phyloP scores from a whole-genome alignment of 30 jellyfish, hydroid and myxozoan genomes.

The Nemopilema nomurai region DNA sequence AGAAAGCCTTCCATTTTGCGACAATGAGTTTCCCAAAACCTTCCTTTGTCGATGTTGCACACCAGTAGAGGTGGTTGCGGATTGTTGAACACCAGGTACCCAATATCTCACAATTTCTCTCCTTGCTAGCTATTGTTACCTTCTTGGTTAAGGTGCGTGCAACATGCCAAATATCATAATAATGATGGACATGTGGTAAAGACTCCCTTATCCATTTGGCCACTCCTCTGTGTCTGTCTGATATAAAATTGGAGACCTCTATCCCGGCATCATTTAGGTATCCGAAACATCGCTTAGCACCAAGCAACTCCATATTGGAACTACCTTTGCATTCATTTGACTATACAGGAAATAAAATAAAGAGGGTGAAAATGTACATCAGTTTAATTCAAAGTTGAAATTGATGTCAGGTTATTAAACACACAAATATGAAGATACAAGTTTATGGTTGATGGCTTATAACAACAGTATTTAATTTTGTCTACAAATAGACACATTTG shows the following conservation, averaged over 20 bases:
- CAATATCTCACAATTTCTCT: constrained; percentile 1
- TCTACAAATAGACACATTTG: neutral
- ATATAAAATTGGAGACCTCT: constrained; percentile 7
- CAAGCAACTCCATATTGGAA: constrained; percentile 23
- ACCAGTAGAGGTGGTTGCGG: constrained; percentile 16
- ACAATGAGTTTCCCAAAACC: constrained; percentile 12
- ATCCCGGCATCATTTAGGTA: constrained; percentile 16
- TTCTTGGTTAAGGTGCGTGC: constrained; percentile 17
- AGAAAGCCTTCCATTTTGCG: constrained; percentile 6
- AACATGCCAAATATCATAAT: constrained; percentile 57
- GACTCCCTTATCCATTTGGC: constrained; percentile 23
- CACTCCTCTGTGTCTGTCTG: constrained; percentile 35
- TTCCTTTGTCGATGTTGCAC: constrained; percentile 10
- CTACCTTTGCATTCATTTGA: constrained; percentile 16
- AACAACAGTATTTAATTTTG: neutral
- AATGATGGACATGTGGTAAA: neutral
- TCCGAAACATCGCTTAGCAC: constrained; percentile 21
- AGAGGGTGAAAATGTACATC: neutral
- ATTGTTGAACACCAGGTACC: neutral
- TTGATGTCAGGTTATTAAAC: neutral
- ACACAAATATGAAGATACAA: neutral
- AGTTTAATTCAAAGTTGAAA: neutral
- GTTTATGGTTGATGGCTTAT: neutral
- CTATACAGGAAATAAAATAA: neutral
- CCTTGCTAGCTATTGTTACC: constrained; percentile 6